Percentiles rank a stretch among this genome's conserved stretches.
These are phyloP conservation scores for Tholera decimalis DNA, from an alignment of 2,888 invertebrate species.

Conservation along the genomic window DNA sequence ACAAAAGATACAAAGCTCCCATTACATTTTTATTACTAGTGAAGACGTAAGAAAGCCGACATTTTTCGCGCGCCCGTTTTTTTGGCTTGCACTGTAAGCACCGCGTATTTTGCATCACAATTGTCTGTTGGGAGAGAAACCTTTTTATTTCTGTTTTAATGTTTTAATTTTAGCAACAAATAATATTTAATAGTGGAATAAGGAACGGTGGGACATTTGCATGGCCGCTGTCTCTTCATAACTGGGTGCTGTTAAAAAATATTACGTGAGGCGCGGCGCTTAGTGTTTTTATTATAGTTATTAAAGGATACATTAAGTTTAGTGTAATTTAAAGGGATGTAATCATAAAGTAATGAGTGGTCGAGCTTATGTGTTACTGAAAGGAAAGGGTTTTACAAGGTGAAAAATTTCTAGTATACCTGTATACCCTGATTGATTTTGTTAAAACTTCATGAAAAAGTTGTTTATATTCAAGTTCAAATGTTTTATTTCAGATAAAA, in stretches of 20 bases:
- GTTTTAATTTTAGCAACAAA: constrained; percentile 89
- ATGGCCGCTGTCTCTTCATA: constrained; percentile 69
- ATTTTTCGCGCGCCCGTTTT: constrained; percentile 69
- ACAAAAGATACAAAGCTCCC: constrained; percentile 61
- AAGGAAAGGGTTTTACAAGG: background rate
- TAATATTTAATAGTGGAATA: constrained; percentile 86
- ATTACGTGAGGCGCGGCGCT: constrained; percentile 58
- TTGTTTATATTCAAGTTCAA: background rate
- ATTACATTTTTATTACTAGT: constrained; percentile 68
- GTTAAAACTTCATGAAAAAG: background rate
- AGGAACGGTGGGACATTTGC: constrained; percentile 83
- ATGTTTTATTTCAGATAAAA: no score
- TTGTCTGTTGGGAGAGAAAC: constrained; percentile 77
- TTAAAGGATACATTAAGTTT: constrained; percentile 55
- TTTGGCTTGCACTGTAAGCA: constrained; percentile 74
- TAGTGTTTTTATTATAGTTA: constrained; percentile 63
- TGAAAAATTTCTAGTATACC: background rate
- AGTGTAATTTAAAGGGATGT: constrained; percentile 47
- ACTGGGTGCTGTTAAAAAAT: constrained; percentile 67
- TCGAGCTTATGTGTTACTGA: constrained; percentile 10
- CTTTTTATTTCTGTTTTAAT: constrained; percentile 81
- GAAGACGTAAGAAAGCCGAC: constrained; percentile 69
- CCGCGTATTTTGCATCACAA: constrained; percentile 85
- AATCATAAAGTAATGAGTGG: constrained; percentile 31
- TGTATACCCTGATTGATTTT: no score